Base-by-base conservation (phyloP, 1,140 invertebrate genomes). In the Microvelia longipes region DNA sequence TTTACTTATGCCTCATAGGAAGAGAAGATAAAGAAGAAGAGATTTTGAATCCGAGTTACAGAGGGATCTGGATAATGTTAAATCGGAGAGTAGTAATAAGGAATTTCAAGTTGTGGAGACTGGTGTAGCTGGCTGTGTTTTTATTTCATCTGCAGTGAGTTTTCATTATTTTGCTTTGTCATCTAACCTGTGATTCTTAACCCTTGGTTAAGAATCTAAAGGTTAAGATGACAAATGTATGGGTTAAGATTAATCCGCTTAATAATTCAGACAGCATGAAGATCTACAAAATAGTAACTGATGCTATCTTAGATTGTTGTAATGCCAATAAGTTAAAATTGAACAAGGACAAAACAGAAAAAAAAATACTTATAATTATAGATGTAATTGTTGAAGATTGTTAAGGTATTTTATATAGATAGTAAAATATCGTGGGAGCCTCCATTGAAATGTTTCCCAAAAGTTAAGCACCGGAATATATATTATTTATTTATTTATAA, bases 41-140 rank as follows among this genome's bases (percentile, higher is more conserved):
- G 79, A 81, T 50, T 80, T 90, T 67, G 88, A 86, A 78, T 80
- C 78, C 68, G 79, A 83, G 71, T 80, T 80, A 27, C 79, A 78
- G 66, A 79, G 77, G 72, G 73, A 77, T 69, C 29, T 73, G 62
- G 27, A 73, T 62, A 67, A 14, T 13, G 24, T 72, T 61, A 63
- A 70, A 69, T 30, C 70, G n/a, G 30, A 70, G 29, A 60, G 27
- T 28, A 68, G 66, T 24, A 29, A 71, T 25, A 74, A 68, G 29
- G 30, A 74, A 65, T 83, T 83, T 71, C 77, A 86, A 79, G 80
- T 80, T 66, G 83, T 92, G 24, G 86, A 90, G 65, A 92, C 90
- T 5, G 88, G 88, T 69, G 88, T 88, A 0, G 90, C 87, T 66
- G 93, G 93, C 78, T 85, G 89, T 72, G 78, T 94, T 68, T 96